Conservation (phyloP, 2,888 invertebrate genomes). For the Vannuccia rotundouncinata region DNA sequence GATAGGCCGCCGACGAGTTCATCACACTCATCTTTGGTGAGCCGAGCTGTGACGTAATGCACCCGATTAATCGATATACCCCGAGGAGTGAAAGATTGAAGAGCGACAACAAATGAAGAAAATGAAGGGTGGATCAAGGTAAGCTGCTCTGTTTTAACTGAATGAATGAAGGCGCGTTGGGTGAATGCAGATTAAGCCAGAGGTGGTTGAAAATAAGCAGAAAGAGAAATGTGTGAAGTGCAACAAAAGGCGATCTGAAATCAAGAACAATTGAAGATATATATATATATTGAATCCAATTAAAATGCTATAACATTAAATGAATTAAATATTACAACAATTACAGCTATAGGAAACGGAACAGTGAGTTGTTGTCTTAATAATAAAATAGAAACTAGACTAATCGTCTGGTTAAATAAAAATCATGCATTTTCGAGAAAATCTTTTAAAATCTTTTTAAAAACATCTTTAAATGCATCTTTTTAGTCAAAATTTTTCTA, state of each 20-base stretch:
- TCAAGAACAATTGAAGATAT: neutral
- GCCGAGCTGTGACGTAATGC: neutral
- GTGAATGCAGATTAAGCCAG: neutral
- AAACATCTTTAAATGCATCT: too few relatives aligned
- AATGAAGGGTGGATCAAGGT: neutral
- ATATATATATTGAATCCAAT: neutral
- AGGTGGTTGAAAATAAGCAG: neutral
- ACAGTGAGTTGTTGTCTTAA: too few relatives aligned
- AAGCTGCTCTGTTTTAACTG: neutral
- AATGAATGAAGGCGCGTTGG: neutral
- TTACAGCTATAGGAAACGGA: too few relatives aligned
- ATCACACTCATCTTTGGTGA: slow-evolving; percentile 63
- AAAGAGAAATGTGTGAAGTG: neutral
- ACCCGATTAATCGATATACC: neutral
- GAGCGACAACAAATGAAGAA: neutral
- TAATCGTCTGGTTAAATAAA: too few relatives aligned
- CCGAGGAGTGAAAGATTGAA: neutral
- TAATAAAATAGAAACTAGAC: too few relatives aligned
- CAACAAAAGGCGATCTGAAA: neutral
- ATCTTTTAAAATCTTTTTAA: too few relatives aligned
- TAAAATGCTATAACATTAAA: neutral
- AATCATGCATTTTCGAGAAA: too few relatives aligned
- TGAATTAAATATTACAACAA: neutral
- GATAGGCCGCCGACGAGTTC: slow-evolving; percentile 56
- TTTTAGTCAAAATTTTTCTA: too few relatives aligned